These are phyloP conservation scores for Aphelocoma coerulescens DNA, from an alignment of 2,113 vertebrate species.

Conservation along the genomic window DNA sequence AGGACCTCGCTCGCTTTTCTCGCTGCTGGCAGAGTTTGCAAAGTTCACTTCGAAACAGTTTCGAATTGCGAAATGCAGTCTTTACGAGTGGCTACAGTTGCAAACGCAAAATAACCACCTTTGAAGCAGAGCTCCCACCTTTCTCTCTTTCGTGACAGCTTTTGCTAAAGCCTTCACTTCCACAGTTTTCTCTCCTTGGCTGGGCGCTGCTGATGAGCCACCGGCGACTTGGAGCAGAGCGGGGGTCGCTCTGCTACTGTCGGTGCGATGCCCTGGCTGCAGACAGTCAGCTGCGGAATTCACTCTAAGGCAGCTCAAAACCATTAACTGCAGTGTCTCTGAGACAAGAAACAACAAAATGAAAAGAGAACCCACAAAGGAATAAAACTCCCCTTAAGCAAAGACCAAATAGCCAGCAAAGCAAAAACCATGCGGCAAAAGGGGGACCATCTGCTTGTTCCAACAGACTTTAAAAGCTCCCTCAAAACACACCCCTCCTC, in stretches of 20 bases:
- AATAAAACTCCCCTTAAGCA: neutral
- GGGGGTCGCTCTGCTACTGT: neutral
- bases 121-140: neutral
- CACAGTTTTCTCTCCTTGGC: neutral
- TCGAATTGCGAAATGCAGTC: neutral
- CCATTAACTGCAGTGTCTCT: neutral
- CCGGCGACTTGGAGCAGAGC: rapidly evolving
- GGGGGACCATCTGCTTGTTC: neutral
- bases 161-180: neutral
- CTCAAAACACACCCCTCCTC: neutral
- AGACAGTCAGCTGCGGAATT: neutral
- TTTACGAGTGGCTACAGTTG: neutral
- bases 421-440: neutral
- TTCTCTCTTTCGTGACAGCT: neutral
- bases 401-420: neutral
- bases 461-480: neutral
- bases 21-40: neutral
- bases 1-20: neutral
- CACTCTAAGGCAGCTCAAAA: neutral
- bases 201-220: neutral
- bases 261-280: neutral
- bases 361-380: neutral
- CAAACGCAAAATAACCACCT: neutral
- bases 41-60: no score
- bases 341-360: neutral